Evolutionary conservation across 1,140 invertebrate genomes (phyloP), one percentile per base, ranked within the genome.

Genomic region (Zaprionus gabonicus): DNA sequence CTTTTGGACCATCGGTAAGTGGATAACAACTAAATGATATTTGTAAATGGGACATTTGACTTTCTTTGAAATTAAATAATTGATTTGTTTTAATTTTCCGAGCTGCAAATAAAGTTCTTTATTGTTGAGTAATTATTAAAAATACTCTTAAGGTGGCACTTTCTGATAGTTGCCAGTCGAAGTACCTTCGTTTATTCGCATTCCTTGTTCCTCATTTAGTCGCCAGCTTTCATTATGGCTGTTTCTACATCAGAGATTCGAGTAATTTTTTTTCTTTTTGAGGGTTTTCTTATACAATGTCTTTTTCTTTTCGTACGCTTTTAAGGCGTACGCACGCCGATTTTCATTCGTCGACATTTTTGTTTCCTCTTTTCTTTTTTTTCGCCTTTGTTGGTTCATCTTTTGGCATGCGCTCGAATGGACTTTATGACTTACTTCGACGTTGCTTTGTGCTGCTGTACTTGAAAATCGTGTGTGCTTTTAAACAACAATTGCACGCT

Each of bases 1-100:
- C 91, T 7, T 92, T 92, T 41, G 91, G 91, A n/a, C 91, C 91
- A 58, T 92, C 91, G 88, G 91, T 86, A 12, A 76, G 82, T 69
- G 38, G 7, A 17, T 56, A 9, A 34, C 23, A 53, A 31, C 7
- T 1, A 31, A 31, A 53, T 12, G 2, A 10, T 1, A 4, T 38
- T 38, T 38, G 4, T 4, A 12, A 38, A 38, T 38, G 4, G 4
- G 3, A 38, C 2, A 13, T 38, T 38, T 4, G 4, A 38, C 13
- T 13, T 38, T 20, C 20, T 1, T 13, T 13, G 3, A 38, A 38
- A 38, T 15, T 38, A 15, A 36, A 38, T 4, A 13, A 13, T 4
- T 38, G 4, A 38, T 38, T 4, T 38, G 17, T 53, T 53, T 17
- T 7, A 13, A 10, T 2, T 23, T 3, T 9, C 2, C 1, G 3